Conservation (phyloP, 2,113 vertebrate genomes). For the Ursus arctos region DNA sequence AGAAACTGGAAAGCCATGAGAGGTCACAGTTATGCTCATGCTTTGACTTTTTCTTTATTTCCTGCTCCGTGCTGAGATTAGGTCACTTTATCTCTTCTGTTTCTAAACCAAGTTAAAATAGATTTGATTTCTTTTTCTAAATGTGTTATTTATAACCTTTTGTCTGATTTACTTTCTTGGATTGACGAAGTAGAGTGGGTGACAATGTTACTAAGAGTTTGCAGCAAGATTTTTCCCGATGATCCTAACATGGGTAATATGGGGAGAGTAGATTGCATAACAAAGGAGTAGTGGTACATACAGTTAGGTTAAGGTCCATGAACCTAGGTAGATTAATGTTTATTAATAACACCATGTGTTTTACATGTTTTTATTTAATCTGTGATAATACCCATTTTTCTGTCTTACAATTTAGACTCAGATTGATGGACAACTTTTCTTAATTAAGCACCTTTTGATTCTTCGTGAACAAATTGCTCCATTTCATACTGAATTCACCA, state of each 20-base stretch:
- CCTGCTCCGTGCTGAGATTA: not conserved
- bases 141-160: not conserved
- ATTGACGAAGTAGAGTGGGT: conserved; percentile 26
- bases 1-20: not conserved
- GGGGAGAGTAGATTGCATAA: not conserved
- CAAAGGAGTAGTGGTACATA: not conserved
- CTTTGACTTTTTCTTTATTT: not conserved
- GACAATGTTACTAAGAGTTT: not conserved
- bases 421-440: conserved; percentile 98
- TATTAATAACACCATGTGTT: not conserved
- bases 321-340: not conserved
- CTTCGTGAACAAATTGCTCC: conserved; percentile 99
- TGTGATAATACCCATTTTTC: conserved; percentile 82
- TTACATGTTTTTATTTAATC: conserved; percentile 53
- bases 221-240: not conserved
- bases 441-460: conserved; percentile 99
- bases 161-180: conserved; percentile 30
- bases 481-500: conserved; percentile 99
- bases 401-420: conserved; percentile 92
- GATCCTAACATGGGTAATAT: not conserved
- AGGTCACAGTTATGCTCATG: not conserved
- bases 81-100: not conserved
- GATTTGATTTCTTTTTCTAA: not conserved
- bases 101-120: not conserved
- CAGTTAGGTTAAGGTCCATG: not conserved